Evolutionary conservation across 23 tunicate species (phyloP), one percentile per base, ranked within the genome.

Genomic region (Ciona savignyi): DNA sequence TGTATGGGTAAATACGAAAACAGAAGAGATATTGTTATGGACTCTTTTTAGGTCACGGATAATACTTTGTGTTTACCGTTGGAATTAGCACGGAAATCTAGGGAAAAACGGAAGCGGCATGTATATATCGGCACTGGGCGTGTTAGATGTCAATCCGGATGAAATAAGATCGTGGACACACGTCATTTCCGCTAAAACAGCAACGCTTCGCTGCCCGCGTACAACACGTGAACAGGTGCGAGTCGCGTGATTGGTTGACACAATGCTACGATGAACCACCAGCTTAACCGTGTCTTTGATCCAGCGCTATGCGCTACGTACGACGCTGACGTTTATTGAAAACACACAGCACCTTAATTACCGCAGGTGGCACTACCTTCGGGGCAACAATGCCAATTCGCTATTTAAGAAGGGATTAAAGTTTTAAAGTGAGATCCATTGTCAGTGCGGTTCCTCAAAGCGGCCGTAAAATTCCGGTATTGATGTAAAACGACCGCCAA

Each of bases 151-250:
- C 9, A 42, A 15, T 42, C 9, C n/a, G n/a, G n/a, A 6, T 42
- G 15, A 42, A 42, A 42, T 42, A 42, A 42, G 56, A 6, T 42
- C 56, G 15, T 42, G 56, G 56, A 42, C 15, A 15, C 56, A 15
- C 56, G 56, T 42, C 9, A 42, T 15, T 42, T 42, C 56, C 56
- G 56, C 15, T 42, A 15, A 9, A 6, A 6, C 56, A 6, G 56
- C 15, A 6, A 15, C 56, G 56, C 56, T 42, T 15, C 11, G 56
- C 11, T 42, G 56, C 56, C 9, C 56, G 15, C 56, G 56, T 6
- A 42, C 56, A 42, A 42, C 56, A 42, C 56, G 56, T 42, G 56
- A 42, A 42, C 56, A 42, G 56, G 56, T 42, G 56, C n/a, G n/a
- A 15, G 15, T 15, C 15, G 56, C 56, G 56, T 42, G 56, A 42